Conservation (phyloP, 2,113 vertebrate species). For the Chloebia gouldiae region DNA sequence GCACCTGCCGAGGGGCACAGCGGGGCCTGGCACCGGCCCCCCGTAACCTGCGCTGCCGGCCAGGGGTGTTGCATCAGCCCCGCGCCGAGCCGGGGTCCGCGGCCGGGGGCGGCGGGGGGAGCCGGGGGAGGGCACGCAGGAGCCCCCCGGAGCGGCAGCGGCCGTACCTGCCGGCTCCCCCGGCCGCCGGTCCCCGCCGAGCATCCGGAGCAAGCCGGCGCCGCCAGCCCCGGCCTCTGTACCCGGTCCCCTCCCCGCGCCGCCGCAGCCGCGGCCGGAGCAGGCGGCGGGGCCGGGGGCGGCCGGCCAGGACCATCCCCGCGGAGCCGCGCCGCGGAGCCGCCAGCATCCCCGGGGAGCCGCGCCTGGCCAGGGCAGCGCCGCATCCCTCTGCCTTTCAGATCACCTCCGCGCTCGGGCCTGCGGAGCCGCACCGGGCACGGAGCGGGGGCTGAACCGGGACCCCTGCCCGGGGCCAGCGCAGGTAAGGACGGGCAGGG, state of each 20-base stretch:
- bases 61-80: background rate
- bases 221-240: no score
- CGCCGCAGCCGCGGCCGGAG: background rate
- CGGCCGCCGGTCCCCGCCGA: background rate
- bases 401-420: conserved; percentile 60
- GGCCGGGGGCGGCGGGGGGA: background rate
- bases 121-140: background rate
- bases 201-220: background rate
- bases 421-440: background rate
- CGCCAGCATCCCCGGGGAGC: background rate
- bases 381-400: conserved; percentile 67
- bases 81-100: background rate
- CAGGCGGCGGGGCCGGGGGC: background rate
- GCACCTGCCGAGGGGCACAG: background rate
- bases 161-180: background rate
- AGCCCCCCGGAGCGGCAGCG: background rate
- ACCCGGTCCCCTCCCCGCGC: background rate
- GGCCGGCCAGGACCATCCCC: background rate
- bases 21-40: background rate
- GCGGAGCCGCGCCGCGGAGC: background rate
- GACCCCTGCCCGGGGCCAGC: background rate
- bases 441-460: background rate
- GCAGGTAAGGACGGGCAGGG: background rate
- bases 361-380: background rate
- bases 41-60: background rate